Base-by-base conservation (phyloP, 2,113 vertebrate genomes). In the Prionailurus bengalensis region DNA sequence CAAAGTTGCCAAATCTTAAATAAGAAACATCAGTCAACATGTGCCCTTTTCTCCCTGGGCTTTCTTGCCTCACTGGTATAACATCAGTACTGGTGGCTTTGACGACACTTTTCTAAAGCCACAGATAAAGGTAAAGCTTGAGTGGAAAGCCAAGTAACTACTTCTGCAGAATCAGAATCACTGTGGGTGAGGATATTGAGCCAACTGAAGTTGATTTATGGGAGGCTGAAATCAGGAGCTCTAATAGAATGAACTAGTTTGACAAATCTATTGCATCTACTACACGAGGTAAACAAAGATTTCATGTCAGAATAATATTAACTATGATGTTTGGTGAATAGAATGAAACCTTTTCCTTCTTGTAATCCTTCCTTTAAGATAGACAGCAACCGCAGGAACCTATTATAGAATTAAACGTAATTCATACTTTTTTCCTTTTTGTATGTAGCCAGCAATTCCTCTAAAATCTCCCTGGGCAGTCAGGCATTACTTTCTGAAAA, bases 351-450 rank as follows among this genome's bases (percentile, higher is more conserved):
- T 93, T 98, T 98, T 74, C 25, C 36, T 96, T 71, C 58, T 87
- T 76, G 76, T 93, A 98, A 98, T 98, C 93, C 88, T 97, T 90
- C 48, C 92, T 98, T 98, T 93, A 97, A 95, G 45, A 98, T 96
- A 97, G 93, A 89, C 65, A 98, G 73, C 71, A 98, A 97, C 94
- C 61, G 5, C 92, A 97, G 73, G 94, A 96, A 85, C 83, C 73
- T 95, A 98, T 98, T 98, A 99, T 91, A 68, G 84, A 97, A 98
- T 98, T 99, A 99, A 97, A 98, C 97, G 65, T 63, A 96, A 97
- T 98, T 97, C 93, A 31, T 91, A 82, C 97, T 98, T 98, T 98
- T 97, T 89, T 23, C 7, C 97, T 85, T 93, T 97, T 96, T 95
- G 25, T 85, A 85, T 94, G 93, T 98, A 98, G 31, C 48, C 71